These are phyloP conservation scores for Pterobdella sp. DNA, from an alignment of 2,888 invertebrate species.

Conservation along the genomic window DNA sequence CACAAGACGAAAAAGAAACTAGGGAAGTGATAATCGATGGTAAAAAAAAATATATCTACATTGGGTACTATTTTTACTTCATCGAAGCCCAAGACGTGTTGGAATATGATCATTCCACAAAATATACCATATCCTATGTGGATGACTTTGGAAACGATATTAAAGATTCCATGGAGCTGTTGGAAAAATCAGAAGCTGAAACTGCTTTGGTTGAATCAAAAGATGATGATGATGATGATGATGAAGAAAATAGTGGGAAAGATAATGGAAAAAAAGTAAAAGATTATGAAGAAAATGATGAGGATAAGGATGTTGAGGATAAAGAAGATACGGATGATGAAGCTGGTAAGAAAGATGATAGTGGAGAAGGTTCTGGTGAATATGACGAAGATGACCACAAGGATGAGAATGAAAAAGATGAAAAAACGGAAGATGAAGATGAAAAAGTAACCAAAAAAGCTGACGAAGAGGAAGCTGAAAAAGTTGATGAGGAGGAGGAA, in stretches of 20 bases:
- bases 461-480: background rate
- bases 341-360: background rate
- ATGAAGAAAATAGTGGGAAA: background rate
- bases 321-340: background rate
- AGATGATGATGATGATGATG: background rate
- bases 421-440: background rate
- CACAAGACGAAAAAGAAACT: background rate
- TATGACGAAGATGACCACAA: background rate
- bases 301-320: background rate
- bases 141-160: background rate
- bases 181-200: background rate
- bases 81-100: background rate
- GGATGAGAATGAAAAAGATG: background rate
- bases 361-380: background rate
- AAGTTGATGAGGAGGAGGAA: background rate
- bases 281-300: slow-evolving; percentile 11
- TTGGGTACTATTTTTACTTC: background rate
- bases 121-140: background rate
- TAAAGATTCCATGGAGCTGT: background rate
- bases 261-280: background rate
- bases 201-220: background rate
- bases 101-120: background rate
- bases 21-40: background rate
- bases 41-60: background rate
- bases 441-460: background rate